Evolutionary conservation across 1,140 invertebrate species (phyloP), one percentile per base, ranked within the genome.

Genomic region (Cotesia vestalis): DNA sequence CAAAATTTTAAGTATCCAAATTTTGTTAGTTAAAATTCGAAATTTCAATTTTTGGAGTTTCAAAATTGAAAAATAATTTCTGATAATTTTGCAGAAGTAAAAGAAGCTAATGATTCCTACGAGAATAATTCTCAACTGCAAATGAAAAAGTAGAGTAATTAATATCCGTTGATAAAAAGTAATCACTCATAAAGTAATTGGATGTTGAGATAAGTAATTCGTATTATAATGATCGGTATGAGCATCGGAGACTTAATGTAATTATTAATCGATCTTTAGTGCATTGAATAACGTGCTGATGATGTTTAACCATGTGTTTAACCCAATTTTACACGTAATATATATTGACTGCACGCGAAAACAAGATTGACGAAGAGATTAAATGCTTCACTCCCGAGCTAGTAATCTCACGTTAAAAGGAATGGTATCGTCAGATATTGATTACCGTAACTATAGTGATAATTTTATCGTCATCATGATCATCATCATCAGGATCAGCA

Each of bases 351-450:
- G 61, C 59, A 69, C 57, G 72, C 60, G 72, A 73, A 66, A 67
- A 61, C 62, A 73, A 68, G 66, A 69, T 73, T 69, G 71, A 73
- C 71, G 71, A 63, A n/a, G n/a, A 68, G 64, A 52, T 55, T 35
- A 61, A 34, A 27, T 70, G 61, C 61, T 61, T 20, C 51, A 4
- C 35, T 46, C 34, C 59, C 3, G 27, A 62, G 59, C 68, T 46
- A 6, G 38, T 57, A 36, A 5, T 64, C 3, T 53, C 60, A 57
- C 66, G 66, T 36, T 27, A 55, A 55, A 55, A 55, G 40, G 40
- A 46, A 11, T 11, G 11, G 40, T 46, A 46, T 46, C 11, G 17
- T 55, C n/a, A 14, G n/a, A 4, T 55, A 55, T 14, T n/a, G 53
- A 55, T 17, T 55, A 55, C 12, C 17, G 53, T n/a, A 14, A 55